phyloP scores from a whole-genome alignment of 2,888 invertebrate genomes.

The Caenorhabditis becei region DNA sequence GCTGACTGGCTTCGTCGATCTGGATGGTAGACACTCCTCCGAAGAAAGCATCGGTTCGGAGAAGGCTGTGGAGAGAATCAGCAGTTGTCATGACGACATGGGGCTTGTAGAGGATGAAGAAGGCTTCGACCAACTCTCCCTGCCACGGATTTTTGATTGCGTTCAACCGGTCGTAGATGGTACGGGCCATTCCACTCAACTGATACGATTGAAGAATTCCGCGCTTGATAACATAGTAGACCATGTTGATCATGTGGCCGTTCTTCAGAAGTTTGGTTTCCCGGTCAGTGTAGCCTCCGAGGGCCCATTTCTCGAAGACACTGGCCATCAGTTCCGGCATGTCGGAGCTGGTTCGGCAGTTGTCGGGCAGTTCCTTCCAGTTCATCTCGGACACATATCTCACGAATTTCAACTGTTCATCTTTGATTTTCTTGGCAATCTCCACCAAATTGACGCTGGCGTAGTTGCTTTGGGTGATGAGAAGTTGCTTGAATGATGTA shows the following conservation, averaged over 20 bases:
- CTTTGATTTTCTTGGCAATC: conserved; percentile 6
- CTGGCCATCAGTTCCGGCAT: neutral
- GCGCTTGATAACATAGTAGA: neutral
- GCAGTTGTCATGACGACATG: conserved; percentile 36
- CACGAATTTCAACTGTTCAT: conserved; percentile 2
- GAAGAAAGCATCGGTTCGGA: neutral
- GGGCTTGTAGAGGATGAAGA: conserved; percentile 25
- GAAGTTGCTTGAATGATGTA: neutral
- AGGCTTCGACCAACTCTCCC: conserved; percentile 5
- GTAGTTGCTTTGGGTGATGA: conserved; percentile 42
- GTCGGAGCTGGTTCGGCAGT: conserved; percentile 14
- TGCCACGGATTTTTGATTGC: neutral
- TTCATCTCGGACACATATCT: conserved; percentile 11
- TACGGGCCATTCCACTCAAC: neutral
- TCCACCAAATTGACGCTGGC: conserved; percentile 36
- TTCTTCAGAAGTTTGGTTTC: neutral
- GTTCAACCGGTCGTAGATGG: neutral
- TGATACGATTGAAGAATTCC: neutral
- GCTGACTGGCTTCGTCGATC: conserved; percentile 44
- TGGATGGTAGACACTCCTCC: conserved; percentile 15
- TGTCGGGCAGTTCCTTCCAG: conserved; percentile 16
- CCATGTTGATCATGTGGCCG: neutral
- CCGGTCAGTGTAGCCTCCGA: neutral
- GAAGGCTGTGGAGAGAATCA: conserved; percentile 2
- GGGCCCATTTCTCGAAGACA: conserved; percentile 3